These are phyloP conservation scores for Pelagia noctiluca DNA, from an alignment of 30 jellyfish, hydroid and myxozoan species.

Conservation along the genomic window DNA sequence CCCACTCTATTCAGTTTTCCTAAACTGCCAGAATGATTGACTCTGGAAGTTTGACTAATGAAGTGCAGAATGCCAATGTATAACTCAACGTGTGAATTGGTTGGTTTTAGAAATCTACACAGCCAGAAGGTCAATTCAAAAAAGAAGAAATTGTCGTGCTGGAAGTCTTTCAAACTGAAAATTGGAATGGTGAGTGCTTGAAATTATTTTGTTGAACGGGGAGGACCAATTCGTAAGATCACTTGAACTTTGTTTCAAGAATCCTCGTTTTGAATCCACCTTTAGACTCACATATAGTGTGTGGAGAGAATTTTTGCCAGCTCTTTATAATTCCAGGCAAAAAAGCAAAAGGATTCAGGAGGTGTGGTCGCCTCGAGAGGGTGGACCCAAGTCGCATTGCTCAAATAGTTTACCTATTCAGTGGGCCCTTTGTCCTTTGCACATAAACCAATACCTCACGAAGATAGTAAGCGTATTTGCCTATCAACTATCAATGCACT, in stretches of 20 bases:
- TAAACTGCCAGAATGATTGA: too few relatives aligned
- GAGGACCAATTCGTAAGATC: not conserved
- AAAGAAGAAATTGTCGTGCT: conserved; percentile 73
- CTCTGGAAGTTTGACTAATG: too few relatives aligned
- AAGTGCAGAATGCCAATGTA: too few relatives aligned
- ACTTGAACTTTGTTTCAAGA: not conserved
- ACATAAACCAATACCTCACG: too few relatives aligned
- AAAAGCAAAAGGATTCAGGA: too few relatives aligned
- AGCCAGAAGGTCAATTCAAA: conserved; percentile 26
- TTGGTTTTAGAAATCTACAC: conserved; percentile 39
- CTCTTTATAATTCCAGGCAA: too few relatives aligned
- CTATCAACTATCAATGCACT: too few relatives aligned
- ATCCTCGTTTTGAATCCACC: not conserved
- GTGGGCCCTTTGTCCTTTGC: too few relatives aligned
- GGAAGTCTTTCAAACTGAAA: conserved; percentile 82
- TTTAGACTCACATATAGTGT: not conserved
- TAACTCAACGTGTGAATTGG: not conserved
- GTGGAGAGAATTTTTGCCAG: not conserved
- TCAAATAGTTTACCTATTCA: too few relatives aligned
- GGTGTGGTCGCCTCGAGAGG: too few relatives aligned
- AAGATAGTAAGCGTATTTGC: too few relatives aligned
- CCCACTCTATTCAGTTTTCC: not conserved
- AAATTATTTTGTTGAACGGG: not conserved
- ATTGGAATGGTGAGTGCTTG: conserved; percentile 81
- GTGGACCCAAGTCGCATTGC: too few relatives aligned